These are phyloP conservation scores for Lepeophtheirus salmonis DNA, from an alignment of 1,140 invertebrate species.

Conservation along the genomic window DNA sequence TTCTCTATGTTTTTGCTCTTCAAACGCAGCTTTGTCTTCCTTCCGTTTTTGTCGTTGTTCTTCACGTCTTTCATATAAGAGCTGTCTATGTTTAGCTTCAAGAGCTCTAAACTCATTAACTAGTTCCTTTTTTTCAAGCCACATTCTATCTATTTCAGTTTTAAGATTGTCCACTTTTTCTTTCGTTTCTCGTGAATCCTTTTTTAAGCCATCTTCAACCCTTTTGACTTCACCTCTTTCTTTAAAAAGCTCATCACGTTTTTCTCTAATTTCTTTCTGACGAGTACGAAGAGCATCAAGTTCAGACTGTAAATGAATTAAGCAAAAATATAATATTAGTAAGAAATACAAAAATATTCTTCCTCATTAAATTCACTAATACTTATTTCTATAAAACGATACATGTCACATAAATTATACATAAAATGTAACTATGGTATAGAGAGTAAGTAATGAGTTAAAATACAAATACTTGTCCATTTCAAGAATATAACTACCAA, in stretches of 20 bases:
- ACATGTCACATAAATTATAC: too few relatives aligned
- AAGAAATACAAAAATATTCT: too few relatives aligned
- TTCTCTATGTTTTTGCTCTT: conserved; percentile 20
- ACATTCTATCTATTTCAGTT: conserved; percentile 25
- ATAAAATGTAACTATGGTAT: too few relatives aligned
- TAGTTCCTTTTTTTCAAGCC: conserved; percentile 24
- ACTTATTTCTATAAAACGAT: too few relatives aligned
- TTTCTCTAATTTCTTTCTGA: conserved; percentile 1
- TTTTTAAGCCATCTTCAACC: conserved; percentile 7
- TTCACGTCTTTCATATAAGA: conserved; percentile 23
- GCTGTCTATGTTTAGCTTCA: conserved; percentile 24
- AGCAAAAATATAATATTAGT: neutral
- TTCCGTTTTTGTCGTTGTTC: conserved; percentile 23
- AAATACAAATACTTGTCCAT: too few relatives aligned
- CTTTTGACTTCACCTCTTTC: conserved; percentile 4
- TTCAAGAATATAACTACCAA: too few relatives aligned
- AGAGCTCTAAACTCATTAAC: conserved; percentile 23
- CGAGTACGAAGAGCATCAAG: neutral
- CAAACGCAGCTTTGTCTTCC: conserved; percentile 23
- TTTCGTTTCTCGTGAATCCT: conserved; percentile 3
- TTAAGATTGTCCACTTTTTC: neutral
- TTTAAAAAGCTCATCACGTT: conserved; percentile 1
- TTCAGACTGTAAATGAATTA: conserved; percentile 1
- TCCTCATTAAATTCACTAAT: too few relatives aligned
- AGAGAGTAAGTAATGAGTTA: too few relatives aligned